A percentile compares a stretch with the other conserved stretches of the same genome.
Conservation (phyloP, 2,113 vertebrate species). For the Halcyon senegalensis region DNA sequence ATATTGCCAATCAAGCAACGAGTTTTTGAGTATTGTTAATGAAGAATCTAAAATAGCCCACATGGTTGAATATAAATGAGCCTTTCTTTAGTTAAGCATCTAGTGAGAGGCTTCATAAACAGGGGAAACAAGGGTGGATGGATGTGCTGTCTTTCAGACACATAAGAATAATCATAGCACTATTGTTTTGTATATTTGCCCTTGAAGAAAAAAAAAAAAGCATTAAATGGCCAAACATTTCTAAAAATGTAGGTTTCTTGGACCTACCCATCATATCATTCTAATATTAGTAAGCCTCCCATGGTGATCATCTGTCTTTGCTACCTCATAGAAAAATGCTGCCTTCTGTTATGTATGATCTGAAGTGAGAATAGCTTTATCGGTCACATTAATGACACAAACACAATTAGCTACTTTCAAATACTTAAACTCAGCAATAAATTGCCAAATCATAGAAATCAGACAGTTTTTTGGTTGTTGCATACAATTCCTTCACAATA, state of each 20-base stretch:
- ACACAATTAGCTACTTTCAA: not conserved
- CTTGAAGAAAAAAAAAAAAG: not conserved
- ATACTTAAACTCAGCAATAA: not conserved
- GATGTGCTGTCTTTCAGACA: not conserved
- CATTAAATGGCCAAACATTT: not conserved
- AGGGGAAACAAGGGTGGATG: not conserved
- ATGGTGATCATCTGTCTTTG: not conserved
- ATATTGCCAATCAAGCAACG: not conserved
- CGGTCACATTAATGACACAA: not conserved
- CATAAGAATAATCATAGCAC: not conserved
- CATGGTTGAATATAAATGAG: not conserved
- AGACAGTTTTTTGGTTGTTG: not conserved
- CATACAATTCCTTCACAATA: not conserved
- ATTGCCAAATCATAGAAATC: not conserved
- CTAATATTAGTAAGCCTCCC: not conserved
- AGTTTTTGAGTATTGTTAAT: not conserved
- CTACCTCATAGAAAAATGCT: not conserved
- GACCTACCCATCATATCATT: not conserved
- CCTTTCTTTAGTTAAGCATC: not conserved
- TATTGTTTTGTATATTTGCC: not conserved
- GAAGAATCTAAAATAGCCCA: not conserved
- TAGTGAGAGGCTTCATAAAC: not conserved
- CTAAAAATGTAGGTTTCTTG: not conserved
- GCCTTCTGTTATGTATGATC: not conserved
- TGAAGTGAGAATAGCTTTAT: not conserved